Evolutionary conservation across 2,888 invertebrate genomes (phyloP).

Genomic region (Philhelius pedissequus): DNA sequence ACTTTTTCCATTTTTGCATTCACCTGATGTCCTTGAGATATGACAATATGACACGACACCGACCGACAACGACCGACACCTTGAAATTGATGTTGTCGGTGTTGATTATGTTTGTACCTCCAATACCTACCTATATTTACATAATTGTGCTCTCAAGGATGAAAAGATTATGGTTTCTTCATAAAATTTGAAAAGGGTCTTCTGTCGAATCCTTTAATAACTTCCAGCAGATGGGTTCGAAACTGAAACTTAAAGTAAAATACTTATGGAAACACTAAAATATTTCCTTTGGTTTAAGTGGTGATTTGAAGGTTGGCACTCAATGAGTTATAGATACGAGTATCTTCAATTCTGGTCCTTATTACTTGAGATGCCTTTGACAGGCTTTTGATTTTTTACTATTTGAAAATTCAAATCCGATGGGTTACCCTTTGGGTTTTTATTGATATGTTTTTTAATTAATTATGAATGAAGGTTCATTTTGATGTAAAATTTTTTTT

Average conservation of each 20-base stretch:
- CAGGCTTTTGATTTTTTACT: not conserved
- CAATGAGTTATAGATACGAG: not conserved
- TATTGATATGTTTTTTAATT: constrained; percentile 45
- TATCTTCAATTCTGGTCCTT: too few species aligned
- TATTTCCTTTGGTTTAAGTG: not conserved
- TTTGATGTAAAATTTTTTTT: not conserved
- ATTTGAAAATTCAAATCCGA: not conserved
- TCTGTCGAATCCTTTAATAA: constrained; percentile 24
- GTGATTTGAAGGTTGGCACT: not conserved
- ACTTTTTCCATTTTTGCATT: not conserved
- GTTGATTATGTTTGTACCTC: not conserved
- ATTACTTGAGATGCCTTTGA: not conserved
- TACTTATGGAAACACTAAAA: not conserved
- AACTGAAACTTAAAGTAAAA: not conserved
- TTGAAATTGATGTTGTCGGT: not conserved
- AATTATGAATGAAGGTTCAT: constrained; percentile 37
- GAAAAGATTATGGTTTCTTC: constrained; percentile 20
- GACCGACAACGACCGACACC: too few species aligned
- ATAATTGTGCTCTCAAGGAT: constrained; percentile 24
- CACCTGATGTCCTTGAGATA: constrained; percentile 21
- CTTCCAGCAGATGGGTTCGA: constrained; percentile 18
- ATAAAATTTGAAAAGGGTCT: constrained; percentile 12
- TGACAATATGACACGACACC: constrained; percentile 5
- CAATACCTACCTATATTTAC: not conserved
- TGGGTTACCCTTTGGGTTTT: not conserved